Evolutionary conservation across 2,888 invertebrate genomes (phyloP), one percentile per base, ranked within the genome.

Genomic region (Crossocerus cetratus): DNA sequence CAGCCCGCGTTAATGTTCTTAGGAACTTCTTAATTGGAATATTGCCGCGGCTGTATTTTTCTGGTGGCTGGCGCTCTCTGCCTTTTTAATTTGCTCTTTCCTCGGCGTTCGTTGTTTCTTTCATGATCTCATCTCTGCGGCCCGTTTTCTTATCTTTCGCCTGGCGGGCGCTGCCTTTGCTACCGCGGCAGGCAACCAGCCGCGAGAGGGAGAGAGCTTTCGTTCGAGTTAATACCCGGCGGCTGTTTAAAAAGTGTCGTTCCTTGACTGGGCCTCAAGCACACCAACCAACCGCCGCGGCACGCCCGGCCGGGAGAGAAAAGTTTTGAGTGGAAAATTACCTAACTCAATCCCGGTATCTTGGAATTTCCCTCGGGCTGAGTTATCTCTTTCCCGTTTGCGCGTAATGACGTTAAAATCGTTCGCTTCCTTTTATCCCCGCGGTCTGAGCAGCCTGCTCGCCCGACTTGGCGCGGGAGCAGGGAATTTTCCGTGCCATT

Each of bases 211-310:
- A 49, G 49, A 32, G n/a, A 49, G 49, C 14, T 49, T 49, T 49
- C 49, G n/a, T 49, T 49, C 49, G 14, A 49, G 49, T 49, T 49
- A 49, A 49, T 49, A 16, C 49, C 49, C 16, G 16, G n/a, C n/a
- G 16, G 49, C 49, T 49, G 16, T 49, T 49, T 49, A 49, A 49
- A 49, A 49, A 49, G n/a, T 49, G 49, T 49, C 49, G 49, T 49
- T 49, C 16, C 49, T 16, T 49, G 49, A 49, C 49, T 49, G 16
- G 32, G 14, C 49, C 16, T 16, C 49, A 49, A 49, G 49, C 49
- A 49, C 32, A 32, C 8, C 32, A n/a, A n/a, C n/a, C n/a, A n/a
- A n/a, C n/a, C n/a, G n/a, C n/a, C n/a, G n/a, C n/a, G n/a, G n/a
- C n/a, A n/a, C n/a, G n/a, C n/a, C n/a, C n/a, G 32, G 11, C 32